Base-by-base conservation (phyloP, 2,797 vertebrate species). In the Sphaeramia orbicularis region DNA sequence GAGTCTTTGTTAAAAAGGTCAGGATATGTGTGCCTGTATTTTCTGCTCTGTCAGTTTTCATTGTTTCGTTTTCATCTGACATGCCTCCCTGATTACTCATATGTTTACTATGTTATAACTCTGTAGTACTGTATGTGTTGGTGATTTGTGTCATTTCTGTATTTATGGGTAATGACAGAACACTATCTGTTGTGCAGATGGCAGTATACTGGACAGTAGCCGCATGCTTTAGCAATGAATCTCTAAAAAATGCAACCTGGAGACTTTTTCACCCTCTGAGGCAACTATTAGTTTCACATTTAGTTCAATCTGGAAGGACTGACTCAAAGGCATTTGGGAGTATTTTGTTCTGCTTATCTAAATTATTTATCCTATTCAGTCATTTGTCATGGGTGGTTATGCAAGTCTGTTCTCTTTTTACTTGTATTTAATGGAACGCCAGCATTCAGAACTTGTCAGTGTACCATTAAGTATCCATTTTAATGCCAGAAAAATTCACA, bases 1-100 rank as follows among this genome's bases (percentile, higher is more conserved):
- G 75, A 74, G 77, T 70, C 40, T 69, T 48, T 16, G 86, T 71
- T 57, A 76, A 84, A 71, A 75, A 73, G 69, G 80, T 85, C 71
- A 89, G 83, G 78, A 84, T 77, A 71, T 84, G 53, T 71, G 19
- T 79, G 36, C 62, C 57, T 70, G 37, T 67, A 53, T 58, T 60
- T 43, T 49, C 45, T 30, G 41, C 43, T 56, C 36, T 62, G 50
- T 54, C 49, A 45, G 48, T 37, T 10, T 53, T 47, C 27, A 45
- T 45, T 32, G 30, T 32, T 32, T 30, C 30, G 7, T 32, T 32
- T 32, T 32, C 8, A 1, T 32, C 30, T 32, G 4, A 32, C 6
- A 32, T 32, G 7, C 7, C 7, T 7, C 7, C 30, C 30, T 32
- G 30, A 32, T 27, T 32, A 32, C 32, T 32, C 6, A 32, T 8